Conservation (phyloP, 2,797 vertebrate genomes). For the Tenualosa thibaudeaui region DNA sequence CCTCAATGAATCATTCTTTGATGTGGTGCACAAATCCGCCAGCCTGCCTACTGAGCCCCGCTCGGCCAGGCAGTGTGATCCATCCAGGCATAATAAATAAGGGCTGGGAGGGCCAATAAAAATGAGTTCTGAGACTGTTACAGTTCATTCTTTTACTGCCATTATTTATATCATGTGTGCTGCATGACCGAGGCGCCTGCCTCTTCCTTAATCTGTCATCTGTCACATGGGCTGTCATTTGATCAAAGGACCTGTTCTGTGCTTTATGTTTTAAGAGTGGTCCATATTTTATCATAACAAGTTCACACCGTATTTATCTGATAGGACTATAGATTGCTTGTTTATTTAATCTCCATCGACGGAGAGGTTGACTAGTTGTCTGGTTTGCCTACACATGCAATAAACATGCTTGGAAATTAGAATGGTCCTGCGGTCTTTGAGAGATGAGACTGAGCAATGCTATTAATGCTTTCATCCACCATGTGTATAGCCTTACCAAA, state of each 20-base stretch:
- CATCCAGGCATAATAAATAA: slow-evolving; percentile 40
- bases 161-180: background rate
- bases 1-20: slow-evolving; percentile 44
- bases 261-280: slow-evolving; percentile 4
- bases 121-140: slow-evolving; percentile 22
- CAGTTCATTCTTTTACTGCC: background rate
- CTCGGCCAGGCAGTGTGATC: slow-evolving; percentile 5
- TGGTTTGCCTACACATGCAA: background rate
- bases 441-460: background rate
- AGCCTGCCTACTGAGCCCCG: slow-evolving; percentile 10
- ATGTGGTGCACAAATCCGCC: slow-evolving; percentile 33
- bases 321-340: background rate
- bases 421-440: background rate
- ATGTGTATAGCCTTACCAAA: background rate
- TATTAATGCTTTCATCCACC: background rate
- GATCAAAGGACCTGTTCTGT: background rate
- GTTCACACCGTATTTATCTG: background rate
- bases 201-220: background rate
- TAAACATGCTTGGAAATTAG: background rate
- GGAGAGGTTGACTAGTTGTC: background rate
- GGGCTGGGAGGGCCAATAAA: background rate
- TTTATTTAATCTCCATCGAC: background rate
- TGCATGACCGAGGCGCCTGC: background rate
- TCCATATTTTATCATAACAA: background rate
- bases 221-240: background rate